Evolutionary conservation across 2,113 vertebrate species (phyloP).

Genomic region (Corydoras maculifer): DNA sequence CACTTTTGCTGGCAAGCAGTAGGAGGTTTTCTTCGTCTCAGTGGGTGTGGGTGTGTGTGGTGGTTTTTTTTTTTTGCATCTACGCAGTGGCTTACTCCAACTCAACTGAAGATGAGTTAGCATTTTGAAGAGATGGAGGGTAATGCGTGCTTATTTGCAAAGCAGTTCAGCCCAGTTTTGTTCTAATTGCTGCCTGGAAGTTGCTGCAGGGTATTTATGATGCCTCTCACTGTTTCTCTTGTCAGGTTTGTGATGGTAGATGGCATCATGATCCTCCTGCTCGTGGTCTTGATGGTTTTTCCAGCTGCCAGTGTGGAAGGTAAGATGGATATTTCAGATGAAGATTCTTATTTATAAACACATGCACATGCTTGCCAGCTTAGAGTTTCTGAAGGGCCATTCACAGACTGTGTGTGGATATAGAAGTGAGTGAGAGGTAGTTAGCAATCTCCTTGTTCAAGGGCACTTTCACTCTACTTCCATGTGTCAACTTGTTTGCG

Average conservation of each 20-base stretch:
- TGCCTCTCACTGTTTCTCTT: constrained; percentile 22
- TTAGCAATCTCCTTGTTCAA: constrained; percentile 10
- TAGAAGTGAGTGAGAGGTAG: not conserved
- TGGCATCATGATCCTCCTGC: constrained; percentile 73
- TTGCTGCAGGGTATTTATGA: not conserved
- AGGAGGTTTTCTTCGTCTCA: constrained; percentile 30
- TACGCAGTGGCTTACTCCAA: constrained; percentile 15
- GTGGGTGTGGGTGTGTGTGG: not conserved
- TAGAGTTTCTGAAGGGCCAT: constrained; percentile 15
- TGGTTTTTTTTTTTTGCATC: constrained; percentile 18
- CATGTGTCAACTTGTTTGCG: constrained; percentile 13
- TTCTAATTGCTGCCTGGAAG: not conserved
- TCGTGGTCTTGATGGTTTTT: constrained; percentile 69
- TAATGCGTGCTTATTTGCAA: not conserved
- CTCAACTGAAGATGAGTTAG: constrained; percentile 13
- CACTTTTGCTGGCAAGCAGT: constrained; percentile 25
- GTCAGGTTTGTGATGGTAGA: constrained; percentile 70
- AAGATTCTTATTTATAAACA: constrained; percentile 17
- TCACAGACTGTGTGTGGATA: constrained; percentile 59
- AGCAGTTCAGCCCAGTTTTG: no score
- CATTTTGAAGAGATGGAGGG: constrained; percentile 9
- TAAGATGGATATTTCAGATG: constrained; percentile 54
- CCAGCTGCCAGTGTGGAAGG: constrained; percentile 75
- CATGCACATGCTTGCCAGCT: not conserved
- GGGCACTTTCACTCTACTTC: not conserved